Evolutionary conservation across 2,888 invertebrate genomes (phyloP).

Genomic region (Andrena marginata): DNA sequence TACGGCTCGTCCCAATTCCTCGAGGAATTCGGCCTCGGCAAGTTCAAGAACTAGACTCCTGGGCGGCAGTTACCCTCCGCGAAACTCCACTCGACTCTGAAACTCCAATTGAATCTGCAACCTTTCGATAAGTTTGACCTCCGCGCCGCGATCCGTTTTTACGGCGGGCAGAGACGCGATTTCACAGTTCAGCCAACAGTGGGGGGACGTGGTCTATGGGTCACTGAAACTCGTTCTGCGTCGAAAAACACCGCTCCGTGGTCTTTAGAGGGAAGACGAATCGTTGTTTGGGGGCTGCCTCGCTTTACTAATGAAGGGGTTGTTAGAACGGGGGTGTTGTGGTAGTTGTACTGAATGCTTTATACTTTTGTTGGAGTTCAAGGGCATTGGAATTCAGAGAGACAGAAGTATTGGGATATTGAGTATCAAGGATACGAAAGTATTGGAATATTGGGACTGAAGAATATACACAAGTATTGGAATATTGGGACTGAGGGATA

Average conservation of each 20-base stretch:
- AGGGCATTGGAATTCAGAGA: no score
- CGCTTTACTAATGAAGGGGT: no score
- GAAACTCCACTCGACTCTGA: conserved; percentile 42
- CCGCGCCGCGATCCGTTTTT: conserved; percentile 36
- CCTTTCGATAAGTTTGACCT: conserved; percentile 57
- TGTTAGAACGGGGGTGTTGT: no score
- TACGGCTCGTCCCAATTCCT: conserved; percentile 50
- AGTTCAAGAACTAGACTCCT: conserved; percentile 67
- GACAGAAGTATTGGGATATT: no score
- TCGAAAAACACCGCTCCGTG: conserved; percentile 8
- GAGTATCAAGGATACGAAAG: no score
- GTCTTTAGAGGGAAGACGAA: no score
- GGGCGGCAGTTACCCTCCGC: conserved; percentile 45
- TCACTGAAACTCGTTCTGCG: conserved; percentile 21
- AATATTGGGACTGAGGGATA: no score
- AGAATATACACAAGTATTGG: no score
- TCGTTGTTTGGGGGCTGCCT: no score
- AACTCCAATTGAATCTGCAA: conserved; percentile 64
- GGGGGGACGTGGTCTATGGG: conserved; percentile 8
- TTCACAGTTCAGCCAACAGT: conserved; percentile 42
- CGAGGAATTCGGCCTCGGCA: conserved; percentile 41
- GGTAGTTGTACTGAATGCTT: no score
- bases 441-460: no score
- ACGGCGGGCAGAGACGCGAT: conserved; percentile 31
- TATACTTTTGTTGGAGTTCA: no score